phyloP scores from a whole-genome alignment of 2,888 invertebrate species.

The Tupiocoris notatus region DNA sequence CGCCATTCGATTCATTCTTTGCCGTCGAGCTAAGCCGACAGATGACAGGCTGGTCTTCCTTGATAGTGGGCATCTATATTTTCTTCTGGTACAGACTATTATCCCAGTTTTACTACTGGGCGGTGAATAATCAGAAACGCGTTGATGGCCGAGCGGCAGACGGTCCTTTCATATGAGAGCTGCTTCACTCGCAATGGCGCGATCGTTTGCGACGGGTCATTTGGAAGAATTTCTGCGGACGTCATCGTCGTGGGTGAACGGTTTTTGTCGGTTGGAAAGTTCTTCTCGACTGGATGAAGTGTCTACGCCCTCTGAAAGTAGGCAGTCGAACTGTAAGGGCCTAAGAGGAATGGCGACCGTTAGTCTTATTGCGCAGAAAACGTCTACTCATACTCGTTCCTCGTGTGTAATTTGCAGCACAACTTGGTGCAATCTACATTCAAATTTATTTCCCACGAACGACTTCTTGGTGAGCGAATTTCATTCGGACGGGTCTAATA shows the following conservation, averaged over 20 bases:
- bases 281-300: neutral
- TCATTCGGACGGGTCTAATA: too few relatives aligned
- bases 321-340: neutral
- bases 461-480: too few relatives aligned
- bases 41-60: too few relatives aligned
- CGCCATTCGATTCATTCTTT: too few relatives aligned
- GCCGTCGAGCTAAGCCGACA: too few relatives aligned
- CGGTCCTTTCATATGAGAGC: neutral
- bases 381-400: neutral
- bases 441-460: too few relatives aligned
- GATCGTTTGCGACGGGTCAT: slow-evolving; percentile 30
- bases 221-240: slow-evolving; percentile 22
- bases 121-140: slow-evolving; percentile 36
- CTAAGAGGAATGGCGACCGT: neutral
- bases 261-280: slow-evolving; percentile 3
- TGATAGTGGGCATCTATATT: too few relatives aligned
- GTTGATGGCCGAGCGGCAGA: neutral
- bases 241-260: slow-evolving; percentile 36
- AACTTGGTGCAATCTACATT: neutral
- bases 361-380: neutral
- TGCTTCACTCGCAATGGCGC: slow-evolving; percentile 5
- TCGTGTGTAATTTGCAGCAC: neutral
- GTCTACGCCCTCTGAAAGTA: neutral
- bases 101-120: slow-evolving; percentile 12
- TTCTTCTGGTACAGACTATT: neutral